Evolutionary conservation across 2,113 vertebrate genomes (phyloP).

Genomic region (Canis aureus): DNA sequence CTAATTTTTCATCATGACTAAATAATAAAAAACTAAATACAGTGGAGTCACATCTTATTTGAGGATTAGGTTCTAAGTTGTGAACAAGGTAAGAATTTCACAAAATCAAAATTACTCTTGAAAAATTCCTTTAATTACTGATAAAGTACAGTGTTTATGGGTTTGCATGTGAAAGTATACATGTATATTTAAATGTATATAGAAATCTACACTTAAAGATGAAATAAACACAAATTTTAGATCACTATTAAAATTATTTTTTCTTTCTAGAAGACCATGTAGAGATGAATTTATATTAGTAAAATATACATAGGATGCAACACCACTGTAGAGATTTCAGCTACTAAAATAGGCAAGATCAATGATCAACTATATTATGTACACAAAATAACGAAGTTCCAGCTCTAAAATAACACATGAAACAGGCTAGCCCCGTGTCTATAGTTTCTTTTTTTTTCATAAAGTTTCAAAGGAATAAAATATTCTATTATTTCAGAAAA

Average conservation of each 20-base stretch:
- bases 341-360: constrained; percentile 17
- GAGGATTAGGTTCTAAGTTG: constrained; percentile 19
- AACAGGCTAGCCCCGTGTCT: constrained; percentile 1
- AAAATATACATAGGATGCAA: constrained; percentile 29
- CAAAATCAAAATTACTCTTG: constrained; percentile 37
- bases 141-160: not conserved
- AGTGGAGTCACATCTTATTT: constrained; percentile 53
- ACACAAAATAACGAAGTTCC: constrained; percentile 30
- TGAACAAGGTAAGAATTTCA: constrained; percentile 43
- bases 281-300: constrained; percentile 50
- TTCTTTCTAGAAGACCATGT: not conserved
- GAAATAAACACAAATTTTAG: constrained; percentile 42
- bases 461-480: constrained; percentile 65
- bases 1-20: constrained; percentile 16
- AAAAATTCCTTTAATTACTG: constrained; percentile 49
- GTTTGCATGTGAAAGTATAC: constrained; percentile 24
- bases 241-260: constrained; percentile 12
- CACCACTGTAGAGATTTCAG: constrained; percentile 44
- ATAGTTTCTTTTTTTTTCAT: not conserved
- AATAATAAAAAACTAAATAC: constrained; percentile 50
- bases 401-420: constrained; percentile 43
- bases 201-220: constrained; percentile 2
- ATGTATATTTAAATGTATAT: constrained; percentile 3
- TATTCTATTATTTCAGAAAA: constrained; percentile 62
- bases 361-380: not conserved